A percentile compares a stretch with the other conserved stretches of the same genome.
phyloP scores from a whole-genome alignment of 2,797 vertebrate species.

The Sebastes alutus region DNA sequence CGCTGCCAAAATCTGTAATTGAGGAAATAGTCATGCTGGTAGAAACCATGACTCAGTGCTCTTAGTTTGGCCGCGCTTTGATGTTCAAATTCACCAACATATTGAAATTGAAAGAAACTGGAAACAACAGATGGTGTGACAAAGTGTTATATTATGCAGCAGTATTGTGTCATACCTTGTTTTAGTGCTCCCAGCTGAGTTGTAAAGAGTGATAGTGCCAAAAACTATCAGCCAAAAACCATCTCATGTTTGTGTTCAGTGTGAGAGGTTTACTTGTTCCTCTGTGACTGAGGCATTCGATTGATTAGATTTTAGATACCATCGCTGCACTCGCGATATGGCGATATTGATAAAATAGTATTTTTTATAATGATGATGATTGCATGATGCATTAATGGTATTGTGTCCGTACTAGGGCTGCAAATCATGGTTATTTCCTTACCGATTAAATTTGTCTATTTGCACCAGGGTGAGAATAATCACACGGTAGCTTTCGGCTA shows the following conservation, averaged over 20 bases:
- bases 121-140: conserved; percentile 62
- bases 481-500: too few species aligned
- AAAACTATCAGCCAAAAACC: conserved; percentile 32
- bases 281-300: conserved; percentile 6
- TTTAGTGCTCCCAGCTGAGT: conserved; percentile 49
- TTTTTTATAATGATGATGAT: neutral
- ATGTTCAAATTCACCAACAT: conserved; percentile 47
- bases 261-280: conserved; percentile 9
- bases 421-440: neutral
- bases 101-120: conserved; percentile 55
- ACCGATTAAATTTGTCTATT: neutral
- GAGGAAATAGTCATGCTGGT: conserved; percentile 19
- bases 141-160: conserved; percentile 51
- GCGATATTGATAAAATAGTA: neutral
- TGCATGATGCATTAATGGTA: neutral
- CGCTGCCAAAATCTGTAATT: conserved; percentile 37
- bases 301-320: neutral
- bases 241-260: conserved; percentile 23
- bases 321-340: neutral
- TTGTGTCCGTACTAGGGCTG: neutral
- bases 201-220: conserved; percentile 32
- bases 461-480: too few species aligned
- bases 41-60: conserved; percentile 38
- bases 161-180: conserved; percentile 57
- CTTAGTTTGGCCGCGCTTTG: conserved; percentile 41